phyloP scores from a whole-genome alignment of 2,797 vertebrate species.

The Columba guinea region DNA sequence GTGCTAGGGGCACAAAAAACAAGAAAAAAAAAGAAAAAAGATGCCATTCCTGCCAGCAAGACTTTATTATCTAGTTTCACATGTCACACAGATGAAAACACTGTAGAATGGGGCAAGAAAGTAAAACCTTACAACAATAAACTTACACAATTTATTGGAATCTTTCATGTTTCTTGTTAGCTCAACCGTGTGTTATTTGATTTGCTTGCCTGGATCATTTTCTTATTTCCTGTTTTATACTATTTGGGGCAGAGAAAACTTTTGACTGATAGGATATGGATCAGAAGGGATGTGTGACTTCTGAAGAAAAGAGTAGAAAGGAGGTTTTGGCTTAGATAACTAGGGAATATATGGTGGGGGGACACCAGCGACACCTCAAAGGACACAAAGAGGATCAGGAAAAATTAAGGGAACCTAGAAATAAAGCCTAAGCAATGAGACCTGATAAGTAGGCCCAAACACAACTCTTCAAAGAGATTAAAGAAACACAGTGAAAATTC shows the following conservation, averaged over 20 bases:
- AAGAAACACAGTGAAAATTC: not conserved
- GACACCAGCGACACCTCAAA: not conserved
- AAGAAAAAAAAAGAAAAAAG: not conserved
- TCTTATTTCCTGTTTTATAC: not conserved
- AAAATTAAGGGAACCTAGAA: not conserved
- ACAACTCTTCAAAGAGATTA: not conserved
- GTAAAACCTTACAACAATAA: not conserved
- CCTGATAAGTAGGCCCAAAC: not conserved
- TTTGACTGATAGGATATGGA: not conserved
- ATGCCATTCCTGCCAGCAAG: not conserved
- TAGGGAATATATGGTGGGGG: rapidly evolving
- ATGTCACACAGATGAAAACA: not conserved
- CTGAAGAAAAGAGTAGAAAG: not conserved
- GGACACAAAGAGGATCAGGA: not conserved
- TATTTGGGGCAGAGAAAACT: not conserved
- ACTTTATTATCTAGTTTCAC: not conserved
- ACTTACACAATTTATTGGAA: not conserved
- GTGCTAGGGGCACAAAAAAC: not conserved
- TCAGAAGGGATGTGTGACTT: not conserved
- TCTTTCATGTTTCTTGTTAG: not conserved
- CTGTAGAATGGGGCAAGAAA: not conserved
- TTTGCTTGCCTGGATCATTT: not conserved
- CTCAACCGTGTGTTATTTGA: not conserved
- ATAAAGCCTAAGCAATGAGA: not conserved
- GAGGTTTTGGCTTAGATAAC: not conserved